These are phyloP conservation scores for Lumbricus terrestris DNA, from an alignment of 2,888 invertebrate species.

Conservation along the genomic window DNA sequence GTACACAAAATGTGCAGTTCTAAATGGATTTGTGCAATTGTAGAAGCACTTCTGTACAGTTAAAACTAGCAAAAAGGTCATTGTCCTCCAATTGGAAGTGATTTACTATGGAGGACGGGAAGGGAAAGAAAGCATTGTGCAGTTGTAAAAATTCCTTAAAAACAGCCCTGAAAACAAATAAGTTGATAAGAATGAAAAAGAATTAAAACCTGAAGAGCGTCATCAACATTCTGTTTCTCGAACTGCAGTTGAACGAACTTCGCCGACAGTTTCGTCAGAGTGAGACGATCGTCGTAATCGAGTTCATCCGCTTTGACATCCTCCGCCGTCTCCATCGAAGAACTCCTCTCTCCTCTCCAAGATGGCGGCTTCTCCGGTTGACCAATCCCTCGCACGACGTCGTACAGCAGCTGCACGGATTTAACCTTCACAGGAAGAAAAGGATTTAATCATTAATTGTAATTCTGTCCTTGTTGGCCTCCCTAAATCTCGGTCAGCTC, in stretches of 20 bases:
- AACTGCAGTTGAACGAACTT: neutral
- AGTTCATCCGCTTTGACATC: neutral
- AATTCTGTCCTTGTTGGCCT: too few relatives aligned
- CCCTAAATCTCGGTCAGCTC: too few relatives aligned
- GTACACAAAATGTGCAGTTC: too few relatives aligned
- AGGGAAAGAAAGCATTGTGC: too few relatives aligned
- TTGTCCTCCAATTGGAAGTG: too few relatives aligned
- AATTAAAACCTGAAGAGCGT: neutral
- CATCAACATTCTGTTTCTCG: neutral
- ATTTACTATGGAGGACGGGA: too few relatives aligned
- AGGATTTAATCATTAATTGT: neutral
- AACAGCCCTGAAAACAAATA: too few relatives aligned
- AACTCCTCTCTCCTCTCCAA: neutral
- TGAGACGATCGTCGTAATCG: neutral
- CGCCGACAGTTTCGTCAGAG: neutral
- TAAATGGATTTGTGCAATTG: too few relatives aligned
- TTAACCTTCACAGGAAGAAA: neutral
- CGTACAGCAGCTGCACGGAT: neutral
- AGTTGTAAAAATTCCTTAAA: too few relatives aligned
- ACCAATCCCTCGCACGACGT: neutral
- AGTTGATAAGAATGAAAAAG: neutral
- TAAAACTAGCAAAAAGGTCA: too few relatives aligned
- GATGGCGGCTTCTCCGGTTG: neutral
- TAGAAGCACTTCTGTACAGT: too few relatives aligned
- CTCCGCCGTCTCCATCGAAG: neutral